phyloP scores from a whole-genome alignment of 2,888 invertebrate genomes.

The Drosophila nr. perissopoda region DNA sequence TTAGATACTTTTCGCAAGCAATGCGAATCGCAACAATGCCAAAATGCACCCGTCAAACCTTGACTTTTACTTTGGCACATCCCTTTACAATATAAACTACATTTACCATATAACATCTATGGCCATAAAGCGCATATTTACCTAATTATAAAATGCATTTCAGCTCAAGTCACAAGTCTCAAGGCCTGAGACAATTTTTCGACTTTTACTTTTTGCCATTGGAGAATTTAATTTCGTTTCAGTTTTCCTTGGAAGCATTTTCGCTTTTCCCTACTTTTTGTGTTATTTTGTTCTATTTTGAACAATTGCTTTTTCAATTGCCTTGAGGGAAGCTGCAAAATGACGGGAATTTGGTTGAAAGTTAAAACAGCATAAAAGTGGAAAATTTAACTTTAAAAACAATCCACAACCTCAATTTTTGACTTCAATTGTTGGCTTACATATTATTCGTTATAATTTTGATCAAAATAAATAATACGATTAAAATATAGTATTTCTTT shows the following conservation, averaged over 20 bases:
- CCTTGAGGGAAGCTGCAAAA: slow-evolving; percentile 51
- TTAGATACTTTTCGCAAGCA: slow-evolving; percentile 81
- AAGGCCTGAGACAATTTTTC: slow-evolving; percentile 62
- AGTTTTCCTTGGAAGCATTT: slow-evolving; percentile 39
- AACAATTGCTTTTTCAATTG: slow-evolving; percentile 43
- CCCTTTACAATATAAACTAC: slow-evolving; percentile 53
- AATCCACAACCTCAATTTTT: not conserved
- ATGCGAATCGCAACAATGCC: slow-evolving; percentile 68
- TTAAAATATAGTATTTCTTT: not conserved
- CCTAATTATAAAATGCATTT: slow-evolving; percentile 54
- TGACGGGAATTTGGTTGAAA: not conserved
- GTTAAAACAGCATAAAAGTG: not conserved
- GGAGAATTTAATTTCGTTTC: slow-evolving; percentile 38
- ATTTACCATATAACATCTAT: slow-evolving; percentile 12
- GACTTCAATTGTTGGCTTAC: not conserved
- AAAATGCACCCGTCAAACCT: slow-evolving; percentile 72
- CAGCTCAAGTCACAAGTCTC: slow-evolving; percentile 8
- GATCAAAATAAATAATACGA: not conserved
- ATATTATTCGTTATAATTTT: not conserved
- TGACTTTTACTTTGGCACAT: slow-evolving; percentile 56
- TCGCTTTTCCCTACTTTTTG: slow-evolving; percentile 21
- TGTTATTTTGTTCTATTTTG: slow-evolving; percentile 19
- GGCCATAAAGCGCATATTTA: slow-evolving; percentile 51
- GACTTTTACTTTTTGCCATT: slow-evolving; percentile 50
- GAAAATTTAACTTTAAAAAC: not conserved